These are phyloP conservation scores for Sebastes diaconus DNA, from an alignment of 2,797 vertebrate genomes.

Conservation along the genomic window DNA sequence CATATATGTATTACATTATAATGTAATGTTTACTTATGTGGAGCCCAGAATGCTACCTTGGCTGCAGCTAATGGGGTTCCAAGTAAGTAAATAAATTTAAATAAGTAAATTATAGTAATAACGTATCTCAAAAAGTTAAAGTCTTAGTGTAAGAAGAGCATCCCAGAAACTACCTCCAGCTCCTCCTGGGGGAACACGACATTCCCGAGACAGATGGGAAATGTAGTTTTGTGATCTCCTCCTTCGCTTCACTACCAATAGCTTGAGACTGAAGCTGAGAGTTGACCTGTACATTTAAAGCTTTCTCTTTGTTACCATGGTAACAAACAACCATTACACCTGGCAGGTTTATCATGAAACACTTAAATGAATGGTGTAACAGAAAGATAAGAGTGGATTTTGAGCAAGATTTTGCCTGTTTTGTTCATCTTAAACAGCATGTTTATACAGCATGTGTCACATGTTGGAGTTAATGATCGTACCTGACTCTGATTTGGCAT, in stretches of 20 bases:
- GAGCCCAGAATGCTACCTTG: too few relatives aligned
- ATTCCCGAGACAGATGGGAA: conserved; percentile 8
- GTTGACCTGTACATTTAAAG: neutral
- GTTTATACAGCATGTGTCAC: neutral
- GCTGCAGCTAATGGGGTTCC: too few relatives aligned
- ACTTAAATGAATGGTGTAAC: neutral
- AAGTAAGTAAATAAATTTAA: too few relatives aligned
- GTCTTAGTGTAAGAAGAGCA: neutral
- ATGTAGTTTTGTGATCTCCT: neutral
- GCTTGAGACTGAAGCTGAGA: neutral
- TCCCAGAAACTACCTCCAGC: neutral
- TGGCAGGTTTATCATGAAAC: neutral
- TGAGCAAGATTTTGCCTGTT: neutral
- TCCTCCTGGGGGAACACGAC: neutral
- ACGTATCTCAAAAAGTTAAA: neutral
- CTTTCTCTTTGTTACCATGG: neutral
- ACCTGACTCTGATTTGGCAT: neutral
- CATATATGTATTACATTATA: too few relatives aligned
- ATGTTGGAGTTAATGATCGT: neutral
- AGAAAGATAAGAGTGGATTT: neutral
- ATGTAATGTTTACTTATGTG: too few relatives aligned
- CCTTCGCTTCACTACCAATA: neutral
- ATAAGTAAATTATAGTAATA: neutral
- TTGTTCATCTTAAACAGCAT: neutral
- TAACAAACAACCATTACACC: neutral